phyloP scores from a whole-genome alignment of 2,797 vertebrate genomes.

The Dallia pectoralis region DNA sequence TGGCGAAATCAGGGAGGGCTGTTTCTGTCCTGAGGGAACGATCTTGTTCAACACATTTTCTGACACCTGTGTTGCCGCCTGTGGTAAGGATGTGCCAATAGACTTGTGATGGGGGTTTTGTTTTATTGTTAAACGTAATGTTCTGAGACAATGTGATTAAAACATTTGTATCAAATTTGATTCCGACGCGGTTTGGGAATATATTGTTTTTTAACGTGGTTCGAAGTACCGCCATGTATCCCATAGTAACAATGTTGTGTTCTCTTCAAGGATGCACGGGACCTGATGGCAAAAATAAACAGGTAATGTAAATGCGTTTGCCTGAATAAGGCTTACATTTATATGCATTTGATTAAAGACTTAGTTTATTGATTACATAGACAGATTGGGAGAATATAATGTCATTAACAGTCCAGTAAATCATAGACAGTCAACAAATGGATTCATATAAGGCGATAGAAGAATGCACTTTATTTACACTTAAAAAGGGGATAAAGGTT shows the following conservation, averaged over 20 bases:
- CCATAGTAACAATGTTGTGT: not conserved
- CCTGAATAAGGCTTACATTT: too few species aligned
- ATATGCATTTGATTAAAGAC: too few species aligned
- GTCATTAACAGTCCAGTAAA: too few species aligned
- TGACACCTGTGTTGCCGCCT: slow-evolving; percentile 70
- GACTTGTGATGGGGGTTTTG: not conserved
- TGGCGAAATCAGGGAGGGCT: slow-evolving; percentile 69
- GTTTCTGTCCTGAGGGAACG: slow-evolving; percentile 75
- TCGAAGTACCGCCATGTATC: not conserved
- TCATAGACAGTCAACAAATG: too few species aligned
- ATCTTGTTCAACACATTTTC: slow-evolving; percentile 63
- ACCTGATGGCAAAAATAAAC: slow-evolving; percentile 73
- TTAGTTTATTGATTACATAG: not conserved
- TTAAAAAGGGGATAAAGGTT: too few species aligned
- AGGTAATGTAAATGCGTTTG: slow-evolving; percentile 58
- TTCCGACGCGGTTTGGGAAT: not conserved
- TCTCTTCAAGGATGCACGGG: slow-evolving; percentile 75
- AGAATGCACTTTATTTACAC: too few species aligned
- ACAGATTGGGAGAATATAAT: too few species aligned
- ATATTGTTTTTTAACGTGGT: not conserved
- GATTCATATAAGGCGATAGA: too few species aligned
- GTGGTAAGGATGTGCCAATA: slow-evolving; percentile 59
- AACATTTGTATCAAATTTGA: too few species aligned
- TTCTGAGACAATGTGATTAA: too few species aligned
- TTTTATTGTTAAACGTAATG: not conserved